A percentile compares a stretch with the other conserved stretches of the same genome.
These are phyloP conservation scores for Euplagia quadripunctaria DNA, from an alignment of 2,888 invertebrate species.

Conservation along the genomic window DNA sequence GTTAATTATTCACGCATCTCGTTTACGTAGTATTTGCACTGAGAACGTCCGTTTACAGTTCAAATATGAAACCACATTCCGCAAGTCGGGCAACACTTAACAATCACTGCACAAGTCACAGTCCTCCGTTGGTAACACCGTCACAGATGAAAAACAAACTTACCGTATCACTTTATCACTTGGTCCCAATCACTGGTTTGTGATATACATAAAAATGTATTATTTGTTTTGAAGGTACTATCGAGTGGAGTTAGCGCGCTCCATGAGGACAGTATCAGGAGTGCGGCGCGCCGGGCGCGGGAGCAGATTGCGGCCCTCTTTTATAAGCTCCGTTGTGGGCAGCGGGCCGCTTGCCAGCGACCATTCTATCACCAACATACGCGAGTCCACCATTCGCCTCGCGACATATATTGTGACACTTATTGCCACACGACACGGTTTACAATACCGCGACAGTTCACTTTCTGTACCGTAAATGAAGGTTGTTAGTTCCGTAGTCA, in stretches of 20 bases:
- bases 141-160: slow-evolving; percentile 71
- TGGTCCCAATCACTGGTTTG: slow-evolving; percentile 81
- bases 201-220: slow-evolving; percentile 72
- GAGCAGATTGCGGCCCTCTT: slow-evolving; percentile 78
- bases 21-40: slow-evolving; percentile 51
- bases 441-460: slow-evolving; percentile 39
- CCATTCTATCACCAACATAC: slow-evolving; percentile 57
- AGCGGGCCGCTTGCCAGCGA: slow-evolving; percentile 76
- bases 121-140: slow-evolving; percentile 74
- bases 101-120: slow-evolving; percentile 82
- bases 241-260: slow-evolving; percentile 84
- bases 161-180: slow-evolving; percentile 87
- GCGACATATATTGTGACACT: slow-evolving; percentile 16
- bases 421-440: slow-evolving; percentile 51
- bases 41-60: slow-evolving; percentile 63
- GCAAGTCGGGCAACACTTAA: slow-evolving; percentile 75
- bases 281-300: slow-evolving; percentile 84
- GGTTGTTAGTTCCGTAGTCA: slow-evolving; percentile 53
- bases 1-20: slow-evolving; percentile 52
- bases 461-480: slow-evolving; percentile 36
- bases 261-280: slow-evolving; percentile 83
- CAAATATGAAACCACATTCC: slow-evolving; percentile 64
- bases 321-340: slow-evolving; percentile 84
- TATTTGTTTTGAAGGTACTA: slow-evolving; percentile 75
- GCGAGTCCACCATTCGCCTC: slow-evolving; percentile 31